These are phyloP conservation scores for Rhimphoctona megacephalus DNA, from an alignment of 2,888 invertebrate genomes.

Conservation along the genomic window DNA sequence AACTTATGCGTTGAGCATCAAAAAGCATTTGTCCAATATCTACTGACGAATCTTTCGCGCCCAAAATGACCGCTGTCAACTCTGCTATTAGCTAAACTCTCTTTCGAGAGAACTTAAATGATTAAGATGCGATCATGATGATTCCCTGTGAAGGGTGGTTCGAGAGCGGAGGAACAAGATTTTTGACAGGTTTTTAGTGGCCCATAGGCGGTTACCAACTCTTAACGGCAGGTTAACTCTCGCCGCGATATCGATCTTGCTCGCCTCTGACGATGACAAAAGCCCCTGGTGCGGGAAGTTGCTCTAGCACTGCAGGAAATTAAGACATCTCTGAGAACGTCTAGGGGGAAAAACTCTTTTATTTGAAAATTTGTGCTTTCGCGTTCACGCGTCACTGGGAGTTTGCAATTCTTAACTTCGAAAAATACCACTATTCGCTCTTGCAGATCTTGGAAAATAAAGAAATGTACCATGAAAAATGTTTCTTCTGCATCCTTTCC, in stretches of 20 bases:
- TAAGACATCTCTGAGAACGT: slow-evolving; percentile 51
- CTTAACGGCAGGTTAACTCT: slow-evolving; percentile 79
- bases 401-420: background rate
- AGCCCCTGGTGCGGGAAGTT: slow-evolving; percentile 31
- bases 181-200: slow-evolving; percentile 55
- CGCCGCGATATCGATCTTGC: slow-evolving; percentile 75
- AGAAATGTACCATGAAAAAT: background rate
- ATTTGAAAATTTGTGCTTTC: background rate
- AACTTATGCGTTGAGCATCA: slow-evolving; percentile 39
- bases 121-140: slow-evolving; percentile 68
- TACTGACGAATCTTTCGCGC: slow-evolving; percentile 36
- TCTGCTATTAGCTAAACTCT: slow-evolving; percentile 54
- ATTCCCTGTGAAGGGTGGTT: slow-evolving; percentile 26
- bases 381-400: background rate
- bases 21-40: slow-evolving; percentile 31
- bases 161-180: slow-evolving; percentile 23
- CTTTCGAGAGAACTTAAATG: slow-evolving; percentile 37
- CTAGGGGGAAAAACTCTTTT: slow-evolving; percentile 2
- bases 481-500: background rate
- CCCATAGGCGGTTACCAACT: slow-evolving; percentile 64
- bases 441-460: background rate
- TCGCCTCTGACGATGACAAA: slow-evolving; percentile 54
- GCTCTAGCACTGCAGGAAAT: slow-evolving; percentile 38
- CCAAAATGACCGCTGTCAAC: slow-evolving; percentile 40
- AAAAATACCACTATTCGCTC: slow-evolving; percentile 4